Evolutionary conservation across 2,113 vertebrate species (phyloP).

Genomic region (Sula dactylatra): DNA sequence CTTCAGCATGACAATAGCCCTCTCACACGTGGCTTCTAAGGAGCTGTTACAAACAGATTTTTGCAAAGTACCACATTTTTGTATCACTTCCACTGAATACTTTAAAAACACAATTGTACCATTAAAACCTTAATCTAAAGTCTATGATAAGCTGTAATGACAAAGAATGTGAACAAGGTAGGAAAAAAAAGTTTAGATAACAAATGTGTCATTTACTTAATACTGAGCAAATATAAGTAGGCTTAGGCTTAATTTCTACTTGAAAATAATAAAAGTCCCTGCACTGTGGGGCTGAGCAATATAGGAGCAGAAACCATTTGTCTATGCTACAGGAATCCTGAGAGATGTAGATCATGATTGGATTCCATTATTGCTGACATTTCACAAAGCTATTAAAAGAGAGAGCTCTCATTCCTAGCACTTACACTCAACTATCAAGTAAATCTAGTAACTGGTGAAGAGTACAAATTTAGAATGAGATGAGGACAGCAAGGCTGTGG

Average conservation of each 20-base stretch:
- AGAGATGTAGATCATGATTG: slow-evolving; percentile 6
- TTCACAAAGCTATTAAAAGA: slow-evolving; percentile 19
- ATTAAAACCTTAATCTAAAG: not conserved
- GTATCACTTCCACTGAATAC: not conserved
- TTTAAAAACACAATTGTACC: not conserved
- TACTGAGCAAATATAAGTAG: not conserved
- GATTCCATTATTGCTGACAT: slow-evolving; percentile 12
- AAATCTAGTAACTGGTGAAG: not conserved
- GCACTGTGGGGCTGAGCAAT: not conserved
- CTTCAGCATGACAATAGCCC: not conserved
- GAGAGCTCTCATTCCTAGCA: not conserved
- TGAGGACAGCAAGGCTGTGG: not conserved
- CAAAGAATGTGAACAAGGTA: not conserved
- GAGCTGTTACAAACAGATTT: not conserved
- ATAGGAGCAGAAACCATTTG: not conserved
- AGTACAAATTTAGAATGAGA: not conserved
- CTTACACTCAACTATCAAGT: not conserved
- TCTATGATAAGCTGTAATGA: not conserved
- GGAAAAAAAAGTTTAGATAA: not conserved
- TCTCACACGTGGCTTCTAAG: not conserved
- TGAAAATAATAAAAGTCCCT: not conserved
- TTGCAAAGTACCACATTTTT: not conserved
- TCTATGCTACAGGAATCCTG: not conserved
- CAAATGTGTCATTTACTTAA: not conserved
- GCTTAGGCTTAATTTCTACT: not conserved